Percentiles rank a stretch among this genome's conserved stretches.
Evolutionary conservation across 2,888 invertebrate genomes (phyloP).

Genomic region (Tenthredo scrophulariae): DNA sequence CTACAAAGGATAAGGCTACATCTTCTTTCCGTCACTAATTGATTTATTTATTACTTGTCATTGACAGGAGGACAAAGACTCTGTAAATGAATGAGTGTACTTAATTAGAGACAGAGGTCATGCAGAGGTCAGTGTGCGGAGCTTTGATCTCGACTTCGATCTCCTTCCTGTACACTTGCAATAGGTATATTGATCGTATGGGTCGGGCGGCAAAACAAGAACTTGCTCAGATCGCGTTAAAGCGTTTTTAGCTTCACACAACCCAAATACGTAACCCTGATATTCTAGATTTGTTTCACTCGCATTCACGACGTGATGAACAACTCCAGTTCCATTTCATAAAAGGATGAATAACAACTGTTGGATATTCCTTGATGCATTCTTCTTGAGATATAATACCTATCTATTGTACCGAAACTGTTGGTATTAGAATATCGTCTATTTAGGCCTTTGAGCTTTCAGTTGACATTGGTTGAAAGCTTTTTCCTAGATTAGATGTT

Average conservation of each 20-base stretch:
- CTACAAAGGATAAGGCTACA: background rate
- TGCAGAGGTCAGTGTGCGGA: background rate
- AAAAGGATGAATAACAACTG: background rate
- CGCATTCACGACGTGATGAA: background rate
- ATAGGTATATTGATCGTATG: conserved; percentile 33
- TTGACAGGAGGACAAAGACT: background rate
- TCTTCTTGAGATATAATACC: background rate
- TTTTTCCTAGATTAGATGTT: background rate
- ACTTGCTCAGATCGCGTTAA: background rate
- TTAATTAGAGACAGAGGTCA: background rate
- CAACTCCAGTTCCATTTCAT: background rate
- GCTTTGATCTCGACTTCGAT: conserved; percentile 32
- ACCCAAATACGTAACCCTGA: background rate
- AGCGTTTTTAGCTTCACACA: background rate
- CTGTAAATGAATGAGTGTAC: background rate
- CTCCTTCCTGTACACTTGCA: conserved; percentile 2
- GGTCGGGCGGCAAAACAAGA: background rate
- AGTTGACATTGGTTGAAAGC: background rate
- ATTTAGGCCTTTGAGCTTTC: background rate
- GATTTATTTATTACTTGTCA: background rate
- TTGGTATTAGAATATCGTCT: background rate
- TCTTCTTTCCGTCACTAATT: background rate
- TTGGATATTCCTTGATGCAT: background rate
- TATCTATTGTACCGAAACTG: background rate
- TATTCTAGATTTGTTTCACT: background rate